Conservation (phyloP, 2,113 vertebrate genomes). For the Erpornis zantholeuca region DNA sequence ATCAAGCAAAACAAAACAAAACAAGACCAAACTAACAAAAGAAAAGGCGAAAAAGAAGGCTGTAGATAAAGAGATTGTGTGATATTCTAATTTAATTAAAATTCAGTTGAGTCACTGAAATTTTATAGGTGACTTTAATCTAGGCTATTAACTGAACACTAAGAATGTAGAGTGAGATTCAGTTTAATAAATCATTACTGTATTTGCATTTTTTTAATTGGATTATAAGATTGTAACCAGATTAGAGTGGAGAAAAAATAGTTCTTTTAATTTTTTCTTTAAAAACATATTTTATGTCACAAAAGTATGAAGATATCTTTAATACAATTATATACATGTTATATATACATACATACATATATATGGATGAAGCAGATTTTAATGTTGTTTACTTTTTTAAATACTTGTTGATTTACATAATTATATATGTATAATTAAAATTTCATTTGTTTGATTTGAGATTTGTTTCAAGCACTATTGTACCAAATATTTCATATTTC, state of each 20-base stretch:
- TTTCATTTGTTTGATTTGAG: constrained; percentile 81
- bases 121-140: constrained; percentile 80
- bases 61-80: constrained; percentile 75
- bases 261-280: constrained; percentile 81
- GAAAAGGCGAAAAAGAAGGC: constrained; percentile 43
- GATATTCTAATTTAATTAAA: constrained; percentile 79
- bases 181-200: constrained; percentile 77
- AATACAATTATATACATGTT: constrained; percentile 83
- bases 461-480: constrained; percentile 85
- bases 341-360: constrained; percentile 83
- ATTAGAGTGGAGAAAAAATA: constrained; percentile 80
- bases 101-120: constrained; percentile 76
- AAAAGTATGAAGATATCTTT: constrained; percentile 82
- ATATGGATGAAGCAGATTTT: constrained; percentile 85
- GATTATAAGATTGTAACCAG: constrained; percentile 80
- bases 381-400: constrained; percentile 88
- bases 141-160: constrained; percentile 75
- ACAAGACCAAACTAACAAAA: constrained; percentile 51
- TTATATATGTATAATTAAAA: constrained; percentile 80
- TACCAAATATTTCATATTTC: constrained; percentile 88
- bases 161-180: constrained; percentile 79
- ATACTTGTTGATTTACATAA: constrained; percentile 85
- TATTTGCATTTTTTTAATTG: constrained; percentile 78
- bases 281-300: constrained; percentile 85
- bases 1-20: not conserved